phyloP scores from a whole-genome alignment of 1,140 invertebrate species.

The Meteorus sp. region DNA sequence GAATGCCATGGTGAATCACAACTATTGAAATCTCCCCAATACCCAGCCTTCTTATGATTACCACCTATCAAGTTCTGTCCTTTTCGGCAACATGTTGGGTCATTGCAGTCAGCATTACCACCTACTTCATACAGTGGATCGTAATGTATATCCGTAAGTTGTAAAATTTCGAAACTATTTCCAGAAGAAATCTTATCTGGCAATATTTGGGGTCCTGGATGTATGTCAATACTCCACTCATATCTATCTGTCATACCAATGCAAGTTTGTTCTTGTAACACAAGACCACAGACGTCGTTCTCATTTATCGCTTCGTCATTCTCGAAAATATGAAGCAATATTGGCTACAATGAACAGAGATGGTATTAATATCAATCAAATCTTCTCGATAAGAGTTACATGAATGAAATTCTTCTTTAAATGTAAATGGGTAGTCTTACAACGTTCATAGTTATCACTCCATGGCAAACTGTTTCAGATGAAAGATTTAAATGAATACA shows the following conservation, averaged over 20 bases:
- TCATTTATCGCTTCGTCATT: conserved; percentile 54
- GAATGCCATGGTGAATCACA: conserved; percentile 75
- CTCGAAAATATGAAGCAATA: conserved; percentile 62
- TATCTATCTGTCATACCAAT: conserved; percentile 43
- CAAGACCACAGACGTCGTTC: conserved; percentile 60
- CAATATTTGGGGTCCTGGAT: conserved; percentile 33
- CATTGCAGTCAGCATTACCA: conserved; percentile 69
- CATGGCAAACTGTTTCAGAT: conserved; percentile 61
- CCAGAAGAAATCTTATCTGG: conserved; percentile 19
- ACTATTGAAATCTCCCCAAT: conserved; percentile 75
- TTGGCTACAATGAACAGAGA: conserved; percentile 54
- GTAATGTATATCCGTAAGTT: conserved; percentile 81
- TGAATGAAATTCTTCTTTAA: neutral
- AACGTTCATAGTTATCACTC: conserved; percentile 61
- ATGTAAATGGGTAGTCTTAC: conserved; percentile 57
- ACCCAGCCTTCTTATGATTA: conserved; percentile 64
- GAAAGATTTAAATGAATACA: conserved; percentile 62
- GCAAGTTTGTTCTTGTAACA: conserved; percentile 58
- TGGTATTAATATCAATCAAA: neutral
- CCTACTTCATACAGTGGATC: conserved; percentile 72
- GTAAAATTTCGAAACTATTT: conserved; percentile 63
- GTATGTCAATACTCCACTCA: conserved; percentile 63
- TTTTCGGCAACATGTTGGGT: conserved; percentile 78
- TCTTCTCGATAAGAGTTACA: neutral
- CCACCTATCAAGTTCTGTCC: conserved; percentile 54